Base-by-base conservation (phyloP, 2,888 invertebrate species). In the Rotaria magnacalcarata region DNA sequence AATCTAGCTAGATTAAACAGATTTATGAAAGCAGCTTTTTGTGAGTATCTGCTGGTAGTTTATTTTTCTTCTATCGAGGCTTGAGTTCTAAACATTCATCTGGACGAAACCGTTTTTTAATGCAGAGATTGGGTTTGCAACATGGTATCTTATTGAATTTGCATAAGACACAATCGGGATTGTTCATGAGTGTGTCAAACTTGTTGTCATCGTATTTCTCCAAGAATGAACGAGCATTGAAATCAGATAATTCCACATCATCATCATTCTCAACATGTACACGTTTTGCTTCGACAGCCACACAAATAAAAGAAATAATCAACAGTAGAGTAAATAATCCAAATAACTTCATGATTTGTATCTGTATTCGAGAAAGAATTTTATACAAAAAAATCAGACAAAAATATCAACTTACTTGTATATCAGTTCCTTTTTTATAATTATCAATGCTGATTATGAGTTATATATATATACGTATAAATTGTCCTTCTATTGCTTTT, bases 41-140 rank as follows among this genome's bases (percentile, higher is more conserved):
- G 6, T 27, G 16, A 4, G 3, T 27, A 24, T 34, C 14, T 34
- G 10, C 34, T 34, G 34, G 34, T 34, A 3, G 27, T 67, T 27
- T n/a, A n/a, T 67, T 27, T 10, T 27, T 7, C 27, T 27, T 27
- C 8, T 67, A 27, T 67, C 67, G 67, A 3, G 27, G 27, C 16
- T 34, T 67, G 27, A 67, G 67, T 67, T 67, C 34, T 27, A 67
- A 67, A 27, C 67, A 67, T 67, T 67, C 67, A 67, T 67, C 67
- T 67, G 67, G 67, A 16, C 34, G 67, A 34, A 67, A 19, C 16
- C 34, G 34, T 27, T 67, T 67, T 41, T 41, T 67, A 67, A 67
- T 67, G 16, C 67, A 67, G 34, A 67, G 19, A 67, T 67, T 67
- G 3, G 67, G 67, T 67, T 34, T 41, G 1, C 67, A 67, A 67